Conservation (phyloP, 1,140 invertebrate species). For the Caenorhabditis inopinata region DNA sequence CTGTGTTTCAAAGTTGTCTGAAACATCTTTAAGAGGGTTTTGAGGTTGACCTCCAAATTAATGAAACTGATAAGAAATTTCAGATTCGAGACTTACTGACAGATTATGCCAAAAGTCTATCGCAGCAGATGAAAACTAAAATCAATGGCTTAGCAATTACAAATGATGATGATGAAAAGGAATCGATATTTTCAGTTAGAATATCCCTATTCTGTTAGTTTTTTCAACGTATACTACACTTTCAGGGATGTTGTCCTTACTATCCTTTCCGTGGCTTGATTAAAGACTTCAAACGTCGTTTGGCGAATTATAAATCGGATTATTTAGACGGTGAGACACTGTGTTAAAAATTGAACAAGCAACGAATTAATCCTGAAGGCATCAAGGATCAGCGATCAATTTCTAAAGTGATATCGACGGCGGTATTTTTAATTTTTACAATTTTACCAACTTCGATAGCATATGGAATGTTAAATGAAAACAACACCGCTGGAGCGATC, state of each 20-base stretch:
- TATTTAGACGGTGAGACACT: constrained; percentile 50
- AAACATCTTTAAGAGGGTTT: no score
- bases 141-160: constrained; percentile 43
- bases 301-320: constrained; percentile 50
- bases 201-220: background rate
- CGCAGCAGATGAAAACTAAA: constrained; percentile 65
- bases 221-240: background rate
- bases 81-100: constrained; percentile 70
- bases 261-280: constrained; percentile 45
- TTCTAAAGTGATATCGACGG: constrained; percentile 67
- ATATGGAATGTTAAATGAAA: constrained; percentile 68
- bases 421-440: constrained; percentile 69
- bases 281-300: constrained; percentile 49
- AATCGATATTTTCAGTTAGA: constrained; percentile 24
- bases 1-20: no score
- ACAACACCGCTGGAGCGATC: constrained; percentile 67
- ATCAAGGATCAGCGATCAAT: constrained; percentile 62
- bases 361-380: constrained; percentile 14
- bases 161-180: constrained; percentile 12
- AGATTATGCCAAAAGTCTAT: constrained; percentile 65
- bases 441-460: constrained; percentile 68
- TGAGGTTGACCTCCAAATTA: no score
- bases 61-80: constrained; percentile 62
- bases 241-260: constrained; percentile 23
- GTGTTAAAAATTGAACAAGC: background rate